phyloP scores from a whole-genome alignment of 2,113 vertebrate species.

The Capreolus pygargus region DNA sequence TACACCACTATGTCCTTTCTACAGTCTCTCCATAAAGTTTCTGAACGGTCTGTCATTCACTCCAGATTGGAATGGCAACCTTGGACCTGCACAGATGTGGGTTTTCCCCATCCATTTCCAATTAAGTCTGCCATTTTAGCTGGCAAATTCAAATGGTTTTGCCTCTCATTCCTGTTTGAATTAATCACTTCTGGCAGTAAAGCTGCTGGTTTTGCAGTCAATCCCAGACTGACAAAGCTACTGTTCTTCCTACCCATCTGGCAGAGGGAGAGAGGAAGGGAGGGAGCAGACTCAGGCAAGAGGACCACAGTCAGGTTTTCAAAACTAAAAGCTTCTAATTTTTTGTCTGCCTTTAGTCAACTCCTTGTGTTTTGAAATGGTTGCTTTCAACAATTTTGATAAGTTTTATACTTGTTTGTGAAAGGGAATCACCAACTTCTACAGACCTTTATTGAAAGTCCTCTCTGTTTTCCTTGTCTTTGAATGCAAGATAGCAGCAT shows the following conservation, averaged over 20 bases:
- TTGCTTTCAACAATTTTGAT: neutral
- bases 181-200: slow-evolving; percentile 24
- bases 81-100: neutral
- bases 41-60: neutral
- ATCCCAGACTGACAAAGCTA: neutral
- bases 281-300: neutral
- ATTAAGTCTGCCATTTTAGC: slow-evolving; percentile 16
- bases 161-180: neutral
- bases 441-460: neutral
- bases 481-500: neutral
- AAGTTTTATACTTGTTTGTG: neutral
- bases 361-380: neutral
- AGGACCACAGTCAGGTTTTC: neutral
- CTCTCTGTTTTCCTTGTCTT: neutral
- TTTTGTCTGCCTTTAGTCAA: neutral
- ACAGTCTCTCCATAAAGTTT: neutral
- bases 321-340: neutral
- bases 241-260: neutral
- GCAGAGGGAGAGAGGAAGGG: too few relatives aligned
- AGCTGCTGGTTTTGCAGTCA: neutral
- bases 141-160: neutral
- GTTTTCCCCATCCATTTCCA: slow-evolving; percentile 17
- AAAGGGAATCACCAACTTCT: neutral
- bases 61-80: neutral
- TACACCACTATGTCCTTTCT: neutral